These are phyloP conservation scores for Leptinotarsa juncta DNA, from an alignment of 2,888 invertebrate species.

Conservation along the genomic window DNA sequence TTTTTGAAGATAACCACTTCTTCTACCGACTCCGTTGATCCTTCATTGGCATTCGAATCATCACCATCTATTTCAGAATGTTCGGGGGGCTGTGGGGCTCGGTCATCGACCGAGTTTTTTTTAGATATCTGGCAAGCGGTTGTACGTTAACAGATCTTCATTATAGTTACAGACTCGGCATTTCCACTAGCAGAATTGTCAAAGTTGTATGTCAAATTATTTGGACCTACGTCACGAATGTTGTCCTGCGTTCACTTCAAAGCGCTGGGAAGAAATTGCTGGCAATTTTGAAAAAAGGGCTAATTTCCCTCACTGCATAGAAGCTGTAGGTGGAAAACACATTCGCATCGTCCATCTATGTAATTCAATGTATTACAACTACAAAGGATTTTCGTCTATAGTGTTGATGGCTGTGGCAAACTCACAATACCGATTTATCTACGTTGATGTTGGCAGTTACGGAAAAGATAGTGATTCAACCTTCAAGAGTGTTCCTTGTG, in stretches of 20 bases:
- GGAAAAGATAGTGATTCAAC: conserved; percentile 16
- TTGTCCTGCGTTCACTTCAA: conserved; percentile 12
- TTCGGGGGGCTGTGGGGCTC: too few relatives aligned
- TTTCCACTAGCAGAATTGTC: conserved; percentile 26
- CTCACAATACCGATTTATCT: conserved; percentile 5
- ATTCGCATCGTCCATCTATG: background rate
- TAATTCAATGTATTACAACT: conserved; percentile 21
- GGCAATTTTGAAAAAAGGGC: conserved; percentile 15
- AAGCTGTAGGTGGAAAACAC: conserved; percentile 28
- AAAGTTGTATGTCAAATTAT: conserved; percentile 23
- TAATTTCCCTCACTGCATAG: conserved; percentile 28
- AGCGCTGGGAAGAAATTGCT: background rate
- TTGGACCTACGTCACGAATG: conserved; percentile 5
- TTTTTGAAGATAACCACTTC: background rate
- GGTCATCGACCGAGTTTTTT: background rate
- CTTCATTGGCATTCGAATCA: background rate
- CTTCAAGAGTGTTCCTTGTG: conserved; percentile 12
- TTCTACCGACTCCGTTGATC: background rate
- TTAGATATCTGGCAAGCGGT: conserved; percentile 36
- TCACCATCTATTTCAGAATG: too few relatives aligned
- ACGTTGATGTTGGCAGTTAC: background rate
- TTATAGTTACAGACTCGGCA: conserved; percentile 27
- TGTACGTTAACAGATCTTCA: conserved; percentile 32
- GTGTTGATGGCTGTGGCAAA: conserved; percentile 25
- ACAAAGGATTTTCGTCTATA: conserved; percentile 28